Evolutionary conservation across 2,888 invertebrate genomes (phyloP), one percentile per base, ranked within the genome.

Genomic region (Eustalomyia histrio): DNA sequence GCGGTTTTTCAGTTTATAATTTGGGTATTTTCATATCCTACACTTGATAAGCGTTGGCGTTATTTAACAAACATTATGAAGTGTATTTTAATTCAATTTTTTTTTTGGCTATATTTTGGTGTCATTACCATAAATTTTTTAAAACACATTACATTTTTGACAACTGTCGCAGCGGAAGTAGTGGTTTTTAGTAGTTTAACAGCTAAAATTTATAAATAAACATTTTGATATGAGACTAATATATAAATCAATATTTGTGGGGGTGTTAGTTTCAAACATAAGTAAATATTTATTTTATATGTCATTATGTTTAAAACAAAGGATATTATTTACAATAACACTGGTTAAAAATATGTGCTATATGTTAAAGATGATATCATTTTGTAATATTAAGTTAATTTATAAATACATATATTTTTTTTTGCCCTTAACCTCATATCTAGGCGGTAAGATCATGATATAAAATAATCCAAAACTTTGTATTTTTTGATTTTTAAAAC

Each of bases 91-190:
- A 12, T 39, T 39, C 12, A 6, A 29, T 39, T 39, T 39, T 39
- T 39, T 39, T 39, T 39, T 39, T 39, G 12, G 39, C 12, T 12
- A 14, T 12, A 12, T 39, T 39, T 12, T 12, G 39, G 39, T 39
- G 39, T 39, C 39, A 39, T 39, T 39, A 39, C 39, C 12, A 39
- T 39, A 12, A 39, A 39, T 39, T 12, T 39, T 39, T 39, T 3
- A 39, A 39, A 39, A 39, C 39, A 39, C 6, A 12, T 39, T 12
- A 39, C 12, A 35, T 39, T 39, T 39, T 39, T 47, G 61, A 61
- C 61, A 61, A 47, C 10, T 47, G 61, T n/a, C 61, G 61, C 47
- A 61, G 24, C 43, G 61, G 61, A 61, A 21, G 47, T 61, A 4
- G 21, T 14, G 18, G 47, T 61, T 61, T n/a, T 61, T 3, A 3